Evolutionary conservation across 2,888 invertebrate species (phyloP), one percentile per base, ranked within the genome.

Genomic region (Schrankia costaestrigalis): DNA sequence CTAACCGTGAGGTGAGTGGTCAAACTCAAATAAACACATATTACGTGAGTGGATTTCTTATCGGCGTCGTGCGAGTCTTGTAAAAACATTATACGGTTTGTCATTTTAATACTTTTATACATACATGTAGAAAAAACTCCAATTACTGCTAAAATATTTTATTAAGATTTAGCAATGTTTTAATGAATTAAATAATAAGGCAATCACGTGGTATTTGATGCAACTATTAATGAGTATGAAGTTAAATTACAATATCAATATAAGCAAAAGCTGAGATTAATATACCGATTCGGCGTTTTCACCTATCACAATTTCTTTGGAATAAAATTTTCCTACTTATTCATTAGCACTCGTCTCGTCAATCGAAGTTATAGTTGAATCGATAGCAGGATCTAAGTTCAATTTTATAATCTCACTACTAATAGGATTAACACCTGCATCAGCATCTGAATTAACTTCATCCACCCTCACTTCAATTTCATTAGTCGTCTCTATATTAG

Each of bases 231-330:
- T 77, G 73, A 78, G 63, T 73, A 74, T 60, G 64, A 70, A 64
- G 66, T 75, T 76, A 69, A 69, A 70, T 73, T 73, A 78, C 68
- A 74, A 73, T 82, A 78, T 76, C 61, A 74, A 70, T 75, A 77
- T 64, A 84, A 84, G 84, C 84, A 73, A 71, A 76, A 84, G 83
- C 78, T 78, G 78, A 80, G 78, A 82, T 79, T 78, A 78, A 76
- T 71, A 78, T 69, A 76, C 71, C 71, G 76, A 73, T 62, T 71
- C 69, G 76, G 76, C 75, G 71, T 69, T 69, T 74, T 63, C 65
- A 76, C 75, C 75, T 78, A 83, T 82, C 77, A 82, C 80, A 80
- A 73, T 79, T 78, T 84, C 84, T 84, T 86, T 86, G 85, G 84
- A 80, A 80, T 77, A 63, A 65, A 66, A 58, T 58, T 60, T 49